These are phyloP conservation scores for Sporophila hypoxantha DNA, from an alignment of 2,113 vertebrate species.

Conservation along the genomic window DNA sequence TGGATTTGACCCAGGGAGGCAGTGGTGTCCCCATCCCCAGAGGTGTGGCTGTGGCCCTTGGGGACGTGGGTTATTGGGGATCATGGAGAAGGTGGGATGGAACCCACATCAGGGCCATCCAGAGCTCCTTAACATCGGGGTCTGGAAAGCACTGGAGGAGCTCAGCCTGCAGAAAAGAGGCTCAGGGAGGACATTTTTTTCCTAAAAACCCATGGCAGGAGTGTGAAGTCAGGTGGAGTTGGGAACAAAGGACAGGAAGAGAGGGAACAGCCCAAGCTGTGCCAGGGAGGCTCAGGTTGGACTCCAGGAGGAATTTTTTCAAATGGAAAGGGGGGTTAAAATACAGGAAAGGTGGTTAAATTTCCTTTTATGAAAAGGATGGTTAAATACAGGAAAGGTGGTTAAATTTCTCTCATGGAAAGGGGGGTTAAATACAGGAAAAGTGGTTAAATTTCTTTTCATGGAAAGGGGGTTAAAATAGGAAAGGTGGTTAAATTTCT, in stretches of 20 bases:
- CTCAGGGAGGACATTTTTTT: rapidly evolving
- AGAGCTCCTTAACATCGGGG: too few relatives aligned
- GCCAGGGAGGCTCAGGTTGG: neutral
- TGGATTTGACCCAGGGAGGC: too few relatives aligned
- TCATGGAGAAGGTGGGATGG: too few relatives aligned
- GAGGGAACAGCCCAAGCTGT: neutral
- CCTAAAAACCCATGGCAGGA: neutral
- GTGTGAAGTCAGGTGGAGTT: rapidly evolving
- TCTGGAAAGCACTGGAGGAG: neutral
- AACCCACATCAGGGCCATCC: too few relatives aligned
- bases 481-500: too few relatives aligned
- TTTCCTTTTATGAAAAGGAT: neutral
- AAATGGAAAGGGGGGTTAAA: neutral
- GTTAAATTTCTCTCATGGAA: neutral
- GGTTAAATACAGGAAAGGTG: too few relatives aligned
- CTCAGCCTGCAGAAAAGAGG: neutral
- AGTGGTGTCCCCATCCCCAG: too few relatives aligned
- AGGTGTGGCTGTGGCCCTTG: too few relatives aligned
- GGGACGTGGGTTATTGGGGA: too few relatives aligned
- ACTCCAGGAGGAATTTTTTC: neutral
- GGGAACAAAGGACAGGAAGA: neutral
- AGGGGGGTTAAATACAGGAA: too few relatives aligned
- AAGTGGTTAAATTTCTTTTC: too few relatives aligned
- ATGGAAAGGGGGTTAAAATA: neutral
- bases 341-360: too few relatives aligned